phyloP scores from a whole-genome alignment of 2,797 vertebrate species.

The Arrhamphus sclerolepis region DNA sequence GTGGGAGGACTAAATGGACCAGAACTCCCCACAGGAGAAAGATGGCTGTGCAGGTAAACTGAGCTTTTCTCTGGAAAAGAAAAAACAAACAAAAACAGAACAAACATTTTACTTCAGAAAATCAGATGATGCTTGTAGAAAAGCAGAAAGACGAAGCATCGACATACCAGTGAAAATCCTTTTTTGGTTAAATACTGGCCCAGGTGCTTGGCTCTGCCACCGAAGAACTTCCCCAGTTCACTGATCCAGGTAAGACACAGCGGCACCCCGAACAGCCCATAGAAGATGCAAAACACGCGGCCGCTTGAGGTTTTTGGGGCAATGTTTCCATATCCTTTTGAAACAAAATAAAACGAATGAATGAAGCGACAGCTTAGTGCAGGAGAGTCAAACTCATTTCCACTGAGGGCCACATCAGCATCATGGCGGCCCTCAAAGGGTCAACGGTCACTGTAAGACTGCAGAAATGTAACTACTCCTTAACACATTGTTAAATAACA shows the following conservation, averaged over 20 bases:
- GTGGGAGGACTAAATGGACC: slow-evolving; percentile 93
- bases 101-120: slow-evolving; percentile 10
- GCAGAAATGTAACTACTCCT: too few relatives aligned
- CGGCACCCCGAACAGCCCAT: slow-evolving; percentile 97
- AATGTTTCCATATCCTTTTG: slow-evolving; percentile 93
- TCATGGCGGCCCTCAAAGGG: too few relatives aligned
- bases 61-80: slow-evolving; percentile 89
- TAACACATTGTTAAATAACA: too few relatives aligned
- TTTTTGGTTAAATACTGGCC: slow-evolving; percentile 94
- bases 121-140: neutral
- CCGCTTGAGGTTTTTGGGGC: slow-evolving; percentile 92
- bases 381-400: too few relatives aligned
- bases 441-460: too few relatives aligned
- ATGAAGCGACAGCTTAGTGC: too few relatives aligned
- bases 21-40: slow-evolving; percentile 96
- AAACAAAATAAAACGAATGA: neutral
- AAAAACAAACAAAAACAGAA: neutral
- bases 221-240: slow-evolving; percentile 98
- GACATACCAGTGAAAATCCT: slow-evolving; percentile 90
- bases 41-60: slow-evolving; percentile 95
- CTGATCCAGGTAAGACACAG: slow-evolving; percentile 98
- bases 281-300: slow-evolving; percentile 96
- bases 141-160: neutral
- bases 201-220: slow-evolving; percentile 94
- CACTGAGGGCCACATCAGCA: too few relatives aligned